Conservation (phyloP, 2,113 vertebrate genomes). For the Xerus inauris region DNA sequence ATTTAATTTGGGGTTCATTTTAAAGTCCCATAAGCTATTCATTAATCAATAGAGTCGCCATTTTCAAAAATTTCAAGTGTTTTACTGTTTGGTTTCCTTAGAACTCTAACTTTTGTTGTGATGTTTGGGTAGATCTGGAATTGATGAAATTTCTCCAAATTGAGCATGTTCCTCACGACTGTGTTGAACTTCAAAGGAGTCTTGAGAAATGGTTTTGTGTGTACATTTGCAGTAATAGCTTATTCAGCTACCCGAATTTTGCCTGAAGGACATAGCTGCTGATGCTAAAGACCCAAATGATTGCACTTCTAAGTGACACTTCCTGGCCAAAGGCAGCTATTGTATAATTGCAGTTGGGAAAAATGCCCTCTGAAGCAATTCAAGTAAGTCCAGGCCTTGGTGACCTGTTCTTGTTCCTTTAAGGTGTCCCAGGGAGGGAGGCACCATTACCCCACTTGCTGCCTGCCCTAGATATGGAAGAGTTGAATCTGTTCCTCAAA, state of each 20-base stretch:
- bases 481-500: not conserved
- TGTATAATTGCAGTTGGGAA: not conserved
- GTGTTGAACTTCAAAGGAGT: not conserved
- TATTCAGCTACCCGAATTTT: not conserved
- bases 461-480: not conserved
- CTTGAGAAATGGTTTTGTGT: not conserved
- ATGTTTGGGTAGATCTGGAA: not conserved
- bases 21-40: not conserved
- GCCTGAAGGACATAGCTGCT: not conserved
- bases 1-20: constrained; percentile 11
- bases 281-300: not conserved
- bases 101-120: not conserved
- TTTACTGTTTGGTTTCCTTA: constrained; percentile 34
- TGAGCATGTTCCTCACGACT: not conserved
- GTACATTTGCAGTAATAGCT: not conserved
- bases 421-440: not conserved
- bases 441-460: rapidly evolving
- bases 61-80: not conserved
- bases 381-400: rapidly evolving
- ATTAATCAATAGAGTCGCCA: constrained; percentile 11
- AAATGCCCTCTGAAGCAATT: not conserved
- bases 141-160: not conserved
- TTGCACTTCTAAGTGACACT: not conserved
- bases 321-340: not conserved
- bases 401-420: not conserved